Base-by-base conservation (phyloP, 2,888 invertebrate genomes). In the Phasia obesa region DNA sequence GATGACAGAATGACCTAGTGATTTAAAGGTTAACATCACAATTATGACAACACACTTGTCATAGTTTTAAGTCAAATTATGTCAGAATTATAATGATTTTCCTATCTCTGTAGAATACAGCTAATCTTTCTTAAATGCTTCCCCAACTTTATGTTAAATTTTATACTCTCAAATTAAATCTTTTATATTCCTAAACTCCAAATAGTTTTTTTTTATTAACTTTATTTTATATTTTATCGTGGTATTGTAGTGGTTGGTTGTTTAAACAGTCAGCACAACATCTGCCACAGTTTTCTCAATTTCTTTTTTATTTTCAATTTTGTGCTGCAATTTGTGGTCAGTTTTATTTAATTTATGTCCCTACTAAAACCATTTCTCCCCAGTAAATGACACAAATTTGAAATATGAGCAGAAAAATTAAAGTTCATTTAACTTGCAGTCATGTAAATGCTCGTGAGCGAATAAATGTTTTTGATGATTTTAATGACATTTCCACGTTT, bases 321-420 rank as follows among this genome's bases (percentile, higher is more conserved):
- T 57, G 47, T 62, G 23, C 60, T 38, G 64, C 76, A 79, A 80
- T 83, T 79, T 79, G 83, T 71, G 83, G 83, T 83, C 80, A 83
- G 75, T 83, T 79, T 70, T 79, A 35, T 74, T 65, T 59, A 59
- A 73, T 65, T 65, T 57, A 65, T 73, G 42, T 64, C 71, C 65
- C 71, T 51, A 65, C 57, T 53, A 65, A 78, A 78, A 64, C 17
- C 42, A 15, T 51, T 59, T 75, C 73, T 69, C 42, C 47, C 69
- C 60, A 70, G 65, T 70, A 75, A 80, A 80, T 83, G 79, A 55
- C 83, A 80, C 75, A 83, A 62, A 79, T 83, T 79, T 83, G 83
- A 83, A 71, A 83, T 71, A 79, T 65, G 73, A 70, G 62, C 77
- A 53, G 60, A 67, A 74, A 74, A 65, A 44, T 55, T 55, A 13